These are phyloP conservation scores for Calcarius lapponicus DNA, from an alignment of 2,797 vertebrate genomes.

Conservation along the genomic window DNA sequence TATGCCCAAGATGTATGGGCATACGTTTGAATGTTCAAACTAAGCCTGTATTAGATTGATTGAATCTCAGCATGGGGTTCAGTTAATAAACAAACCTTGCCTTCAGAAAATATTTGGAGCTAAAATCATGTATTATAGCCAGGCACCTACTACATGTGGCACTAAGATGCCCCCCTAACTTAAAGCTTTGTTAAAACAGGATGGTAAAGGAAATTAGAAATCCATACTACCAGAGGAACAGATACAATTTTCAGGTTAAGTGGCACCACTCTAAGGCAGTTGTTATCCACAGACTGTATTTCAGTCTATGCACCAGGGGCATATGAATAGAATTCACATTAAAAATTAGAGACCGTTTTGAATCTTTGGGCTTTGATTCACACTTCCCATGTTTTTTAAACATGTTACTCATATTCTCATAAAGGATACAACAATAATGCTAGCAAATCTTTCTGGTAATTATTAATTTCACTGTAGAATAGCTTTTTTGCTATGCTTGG, in stretches of 20 bases:
- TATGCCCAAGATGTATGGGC: conserved; percentile 81
- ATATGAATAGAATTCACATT: conserved; percentile 61
- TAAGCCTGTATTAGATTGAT: conserved; percentile 78
- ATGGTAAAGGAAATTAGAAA: conserved; percentile 66
- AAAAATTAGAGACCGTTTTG: conserved; percentile 69
- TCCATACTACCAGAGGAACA: conserved; percentile 17
- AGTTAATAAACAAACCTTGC: conserved; percentile 80
- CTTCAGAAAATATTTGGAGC: conserved; percentile 73
- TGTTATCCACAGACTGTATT: conserved; percentile 56
- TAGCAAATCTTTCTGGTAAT: conserved; percentile 66
- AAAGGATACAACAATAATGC: conserved; percentile 68
- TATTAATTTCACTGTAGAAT: conserved; percentile 70
- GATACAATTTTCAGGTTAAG: conserved; percentile 56
- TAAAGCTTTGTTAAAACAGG: conserved; percentile 53
- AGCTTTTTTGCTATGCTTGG: conserved; percentile 67
- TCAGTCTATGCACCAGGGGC: conserved; percentile 33
- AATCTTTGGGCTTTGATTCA: conserved; percentile 65
- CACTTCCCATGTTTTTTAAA: conserved; percentile 71
- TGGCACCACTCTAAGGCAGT: conserved; percentile 28
- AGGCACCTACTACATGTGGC: conserved; percentile 61
- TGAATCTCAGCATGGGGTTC: conserved; percentile 80
- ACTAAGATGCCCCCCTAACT: conserved; percentile 44
- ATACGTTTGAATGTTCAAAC: conserved; percentile 79
- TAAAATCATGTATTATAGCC: conserved; percentile 68
- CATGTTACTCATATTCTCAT: conserved; percentile 43